A percentile compares a stretch with the other conserved stretches of the same genome.
Conservation (phyloP, 1,140 invertebrate species). For the Drosophila bocqueti region DNA sequence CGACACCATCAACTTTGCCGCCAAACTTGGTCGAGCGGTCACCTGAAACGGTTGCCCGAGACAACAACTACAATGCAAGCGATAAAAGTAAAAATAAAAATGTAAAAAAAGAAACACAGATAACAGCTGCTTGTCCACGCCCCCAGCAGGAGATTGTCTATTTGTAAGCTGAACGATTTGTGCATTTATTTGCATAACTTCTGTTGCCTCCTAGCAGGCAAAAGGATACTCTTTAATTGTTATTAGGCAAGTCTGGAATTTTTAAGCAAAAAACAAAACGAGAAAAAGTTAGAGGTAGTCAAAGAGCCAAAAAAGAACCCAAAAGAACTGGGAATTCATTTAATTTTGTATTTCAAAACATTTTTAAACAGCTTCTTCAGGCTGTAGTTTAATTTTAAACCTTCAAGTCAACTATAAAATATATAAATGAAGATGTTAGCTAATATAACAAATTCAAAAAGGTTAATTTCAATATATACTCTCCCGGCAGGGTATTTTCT, state of each 20-base stretch:
- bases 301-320: too few species aligned
- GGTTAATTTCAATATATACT: background rate
- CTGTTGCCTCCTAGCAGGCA: too few species aligned
- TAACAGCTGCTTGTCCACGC: conserved; percentile 39
- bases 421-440: background rate
- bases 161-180: conserved; percentile 26
- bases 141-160: background rate
- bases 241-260: background rate
- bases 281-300: background rate
- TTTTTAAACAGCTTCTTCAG: background rate
- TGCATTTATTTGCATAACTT: conserved; percentile 20
- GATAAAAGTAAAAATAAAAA: conserved; percentile 2
- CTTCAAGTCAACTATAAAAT: background rate
- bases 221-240: background rate
- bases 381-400: background rate
- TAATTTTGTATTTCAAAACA: background rate
- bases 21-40: conserved; percentile 30
- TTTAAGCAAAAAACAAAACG: background rate
- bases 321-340: background rate
- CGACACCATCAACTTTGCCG: conserved; percentile 38
- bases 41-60: conserved; percentile 38
- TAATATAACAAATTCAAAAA: background rate
- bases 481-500: background rate
- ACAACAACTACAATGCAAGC: conserved; percentile 8
- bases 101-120: background rate